phyloP scores from a whole-genome alignment of 2,113 vertebrate genomes.

The Dasypus novemcinctus region DNA sequence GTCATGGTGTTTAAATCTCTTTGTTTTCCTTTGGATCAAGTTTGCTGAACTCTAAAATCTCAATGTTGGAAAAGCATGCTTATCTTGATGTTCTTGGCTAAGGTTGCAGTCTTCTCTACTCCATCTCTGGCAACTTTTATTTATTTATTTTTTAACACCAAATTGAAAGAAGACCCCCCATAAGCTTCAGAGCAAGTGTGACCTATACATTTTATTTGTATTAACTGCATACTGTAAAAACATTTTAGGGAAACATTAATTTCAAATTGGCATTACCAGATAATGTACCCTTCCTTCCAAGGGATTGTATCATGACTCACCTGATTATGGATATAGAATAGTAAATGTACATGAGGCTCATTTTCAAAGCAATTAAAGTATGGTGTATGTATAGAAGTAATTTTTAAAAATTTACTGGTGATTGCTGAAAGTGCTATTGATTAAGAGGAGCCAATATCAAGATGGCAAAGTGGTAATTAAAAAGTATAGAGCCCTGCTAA shows the following conservation, averaged over 20 bases:
- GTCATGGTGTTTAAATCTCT: neutral
- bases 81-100: neutral
- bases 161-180: slow-evolving; percentile 36
- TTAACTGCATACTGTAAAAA: slow-evolving; percentile 45
- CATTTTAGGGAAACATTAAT: slow-evolving; percentile 47
- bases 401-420: slow-evolving; percentile 49
- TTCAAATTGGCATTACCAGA: slow-evolving; percentile 29
- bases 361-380: slow-evolving; percentile 51
- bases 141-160: neutral
- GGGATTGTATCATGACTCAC: neutral
- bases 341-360: slow-evolving; percentile 16
- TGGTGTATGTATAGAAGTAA: slow-evolving; percentile 20
- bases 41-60: neutral
- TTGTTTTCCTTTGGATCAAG: neutral
- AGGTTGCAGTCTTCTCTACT: neutral
- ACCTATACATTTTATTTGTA: slow-evolving; percentile 13
- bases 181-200: slow-evolving; percentile 19
- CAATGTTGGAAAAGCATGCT: neutral
- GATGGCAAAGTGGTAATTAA: slow-evolving; percentile 19
- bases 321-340: slow-evolving; percentile 59
- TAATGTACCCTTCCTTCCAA: slow-evolving; percentile 23
- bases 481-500: slow-evolving; percentile 16
- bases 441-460: slow-evolving; percentile 37
- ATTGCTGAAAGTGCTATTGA: slow-evolving; percentile 36
- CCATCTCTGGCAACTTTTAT: neutral